Evolutionary conservation across 2,888 invertebrate species (phyloP).

Genomic region (Troilus luridus): DNA sequence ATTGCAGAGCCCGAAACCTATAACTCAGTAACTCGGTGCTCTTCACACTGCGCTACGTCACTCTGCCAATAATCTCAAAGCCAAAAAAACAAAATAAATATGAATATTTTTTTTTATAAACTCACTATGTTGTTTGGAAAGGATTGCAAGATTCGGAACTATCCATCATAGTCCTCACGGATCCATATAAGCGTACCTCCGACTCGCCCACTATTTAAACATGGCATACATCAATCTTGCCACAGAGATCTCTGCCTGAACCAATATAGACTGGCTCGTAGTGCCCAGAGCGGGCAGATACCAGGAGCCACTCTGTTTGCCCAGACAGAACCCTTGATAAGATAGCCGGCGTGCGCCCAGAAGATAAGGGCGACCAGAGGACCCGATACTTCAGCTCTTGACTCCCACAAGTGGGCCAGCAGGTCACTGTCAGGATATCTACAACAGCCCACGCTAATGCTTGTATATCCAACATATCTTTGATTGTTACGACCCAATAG

Average conservation of each 20-base stretch:
- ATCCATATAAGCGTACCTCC: not conserved
- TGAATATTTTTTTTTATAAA: too few species aligned
- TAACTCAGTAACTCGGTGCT: too few species aligned
- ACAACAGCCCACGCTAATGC: not conserved
- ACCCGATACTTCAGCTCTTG: not conserved
- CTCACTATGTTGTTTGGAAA: too few species aligned
- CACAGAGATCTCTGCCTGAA: not conserved
- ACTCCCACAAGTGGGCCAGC: constrained; percentile 38
- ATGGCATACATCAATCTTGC: not conserved
- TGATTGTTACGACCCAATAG: not conserved
- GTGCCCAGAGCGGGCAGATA: not conserved
- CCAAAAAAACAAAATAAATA: too few species aligned
- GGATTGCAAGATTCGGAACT: not conserved
- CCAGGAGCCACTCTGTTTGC: not conserved
- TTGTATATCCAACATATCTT: not conserved
- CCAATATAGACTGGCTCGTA: not conserved
- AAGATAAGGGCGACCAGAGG: not conserved
- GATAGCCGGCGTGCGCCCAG: constrained; percentile 27
- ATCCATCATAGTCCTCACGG: not conserved
- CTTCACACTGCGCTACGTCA: too few species aligned
- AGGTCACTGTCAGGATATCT: constrained; percentile 34
- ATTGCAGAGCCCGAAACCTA: too few species aligned
- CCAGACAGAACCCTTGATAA: constrained; percentile 26
- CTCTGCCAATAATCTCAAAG: too few species aligned
- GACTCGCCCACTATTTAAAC: not conserved